These are phyloP conservation scores for Drosophila merina DNA, from an alignment of 2,888 invertebrate genomes.

Conservation along the genomic window DNA sequence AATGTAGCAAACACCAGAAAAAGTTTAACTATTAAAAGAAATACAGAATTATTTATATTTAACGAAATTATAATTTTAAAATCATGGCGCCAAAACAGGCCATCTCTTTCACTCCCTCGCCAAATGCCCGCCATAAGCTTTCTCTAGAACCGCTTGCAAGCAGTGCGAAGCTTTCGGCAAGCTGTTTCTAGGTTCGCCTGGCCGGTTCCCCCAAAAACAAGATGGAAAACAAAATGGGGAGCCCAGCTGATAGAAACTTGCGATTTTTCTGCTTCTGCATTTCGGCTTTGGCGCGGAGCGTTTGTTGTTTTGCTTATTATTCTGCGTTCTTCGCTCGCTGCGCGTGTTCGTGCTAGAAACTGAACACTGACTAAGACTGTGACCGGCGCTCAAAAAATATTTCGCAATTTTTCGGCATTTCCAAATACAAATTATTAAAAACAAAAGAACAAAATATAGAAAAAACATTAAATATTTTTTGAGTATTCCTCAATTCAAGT, in stretches of 20 bases:
- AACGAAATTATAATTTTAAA: slow-evolving; percentile 3
- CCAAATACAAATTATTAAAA: slow-evolving; percentile 43
- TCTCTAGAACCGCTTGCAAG: slow-evolving; percentile 6
- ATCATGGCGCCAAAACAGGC: slow-evolving; percentile 8
- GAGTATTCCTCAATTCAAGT: slow-evolving; percentile 32
- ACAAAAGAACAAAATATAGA: slow-evolving; percentile 23
- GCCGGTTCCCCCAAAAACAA: slow-evolving; percentile 12
- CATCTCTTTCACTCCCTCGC: neutral
- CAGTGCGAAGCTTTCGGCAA: slow-evolving; percentile 31
- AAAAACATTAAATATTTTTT: slow-evolving; percentile 14
- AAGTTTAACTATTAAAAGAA: neutral
- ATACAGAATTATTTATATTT: neutral
- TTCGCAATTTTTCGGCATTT: slow-evolving; percentile 54
- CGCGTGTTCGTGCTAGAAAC: slow-evolving; percentile 49
- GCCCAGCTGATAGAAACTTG: slow-evolving; percentile 36
- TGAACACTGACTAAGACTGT: slow-evolving; percentile 44
- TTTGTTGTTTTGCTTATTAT: slow-evolving; percentile 56
- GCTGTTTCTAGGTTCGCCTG: slow-evolving; percentile 14
- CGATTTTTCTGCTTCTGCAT: slow-evolving; percentile 40
- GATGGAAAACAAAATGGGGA: neutral
- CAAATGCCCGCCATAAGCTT: slow-evolving; percentile 8
- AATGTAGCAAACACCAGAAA: too few relatives aligned
- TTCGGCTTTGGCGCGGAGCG: slow-evolving; percentile 47
- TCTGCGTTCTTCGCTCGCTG: slow-evolving; percentile 55
- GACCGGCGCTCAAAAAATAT: slow-evolving; percentile 69